Evolutionary conservation across 2,888 invertebrate species (phyloP).

Genomic region (Ligdia adustata): DNA sequence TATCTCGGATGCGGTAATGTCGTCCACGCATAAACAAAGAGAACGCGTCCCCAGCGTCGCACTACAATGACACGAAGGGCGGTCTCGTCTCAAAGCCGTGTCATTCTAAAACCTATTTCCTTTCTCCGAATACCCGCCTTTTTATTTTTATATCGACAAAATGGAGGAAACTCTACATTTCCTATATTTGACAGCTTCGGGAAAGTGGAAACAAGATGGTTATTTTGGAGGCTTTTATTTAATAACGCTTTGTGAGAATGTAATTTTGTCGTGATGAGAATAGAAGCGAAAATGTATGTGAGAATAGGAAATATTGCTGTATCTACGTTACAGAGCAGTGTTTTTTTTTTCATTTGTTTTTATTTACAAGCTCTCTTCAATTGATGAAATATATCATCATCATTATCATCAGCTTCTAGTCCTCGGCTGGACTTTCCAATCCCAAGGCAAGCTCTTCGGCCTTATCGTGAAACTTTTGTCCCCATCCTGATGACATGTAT

Average conservation of each 20-base stretch:
- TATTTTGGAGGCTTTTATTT: constrained; percentile 25
- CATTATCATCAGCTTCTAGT: too few relatives aligned
- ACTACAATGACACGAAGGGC: constrained; percentile 34
- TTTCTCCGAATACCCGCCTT: constrained; percentile 34
- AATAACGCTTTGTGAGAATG: constrained; percentile 18
- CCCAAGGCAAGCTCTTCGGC: too few relatives aligned
- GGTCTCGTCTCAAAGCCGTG: constrained; percentile 35
- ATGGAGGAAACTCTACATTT: constrained; percentile 37
- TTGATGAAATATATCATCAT: too few relatives aligned
- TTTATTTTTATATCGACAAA: constrained; percentile 36
- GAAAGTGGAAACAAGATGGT: constrained; percentile 28
- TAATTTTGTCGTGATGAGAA: constrained; percentile 14
- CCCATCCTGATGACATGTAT: too few relatives aligned
- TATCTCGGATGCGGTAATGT: too few relatives aligned
- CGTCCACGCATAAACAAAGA: constrained; percentile 18
- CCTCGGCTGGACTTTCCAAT: too few relatives aligned
- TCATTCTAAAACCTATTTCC: constrained; percentile 43
- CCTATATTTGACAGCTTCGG: constrained; percentile 32
- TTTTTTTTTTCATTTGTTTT: too few relatives aligned
- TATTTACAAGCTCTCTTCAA: too few relatives aligned
- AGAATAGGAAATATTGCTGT: neutral
- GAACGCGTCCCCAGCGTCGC: constrained; percentile 17
- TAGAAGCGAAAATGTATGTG: constrained; percentile 7
- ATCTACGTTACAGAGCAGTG: too few relatives aligned
- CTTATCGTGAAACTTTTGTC: too few relatives aligned